Base-by-base conservation (phyloP, 2,888 invertebrate species). In the Panzeria rudis region DNA sequence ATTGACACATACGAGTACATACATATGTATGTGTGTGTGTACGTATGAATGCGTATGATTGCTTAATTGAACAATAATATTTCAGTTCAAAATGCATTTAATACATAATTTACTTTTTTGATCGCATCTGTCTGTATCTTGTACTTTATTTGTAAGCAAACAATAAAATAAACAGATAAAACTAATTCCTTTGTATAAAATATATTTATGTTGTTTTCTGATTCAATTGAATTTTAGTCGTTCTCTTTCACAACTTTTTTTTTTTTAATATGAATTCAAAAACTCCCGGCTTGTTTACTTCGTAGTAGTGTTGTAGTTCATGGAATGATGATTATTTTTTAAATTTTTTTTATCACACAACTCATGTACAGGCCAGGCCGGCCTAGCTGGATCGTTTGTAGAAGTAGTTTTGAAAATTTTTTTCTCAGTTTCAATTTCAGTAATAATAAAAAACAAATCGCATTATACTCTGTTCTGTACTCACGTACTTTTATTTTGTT, bases 261-360 rank as follows among this genome's bases (percentile, higher is more conserved):
- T 44, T 52, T 62, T 29, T n/a, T 1, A 35, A 17, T 23, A n/a
- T 54, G 15, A 64, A 54, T 64, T 64, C 17, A 75, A 52, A 76
- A 80, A 50, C 47, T 61, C 20, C 64, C 52, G 41, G 41, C 64
- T 71, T 69, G 32, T 75, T 68, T 59, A n/a, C 32, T 68, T 35
- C 25, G 77, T 17, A 32, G 77, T 25, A 23, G 38, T 13, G n/a
- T 15, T 50, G 44, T 20, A 50, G 8, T 47, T 75, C 54, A 25
- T 44, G 69, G 76, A 82, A 76, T 76, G 82, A 76, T 64, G 62
- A 35, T 82, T 64, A 56, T 41, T 69, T 13, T 56, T 64, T 13
- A 17, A 32, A 20, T 52, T 20, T 20, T 23, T 54, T 44, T 15
- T 56, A 77, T 77, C 64, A 64, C 76, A 59, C 50, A 71, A 17